Evolutionary conservation across 1,140 invertebrate genomes (phyloP).

Genomic region (Drosophila melanogaster): DNA sequence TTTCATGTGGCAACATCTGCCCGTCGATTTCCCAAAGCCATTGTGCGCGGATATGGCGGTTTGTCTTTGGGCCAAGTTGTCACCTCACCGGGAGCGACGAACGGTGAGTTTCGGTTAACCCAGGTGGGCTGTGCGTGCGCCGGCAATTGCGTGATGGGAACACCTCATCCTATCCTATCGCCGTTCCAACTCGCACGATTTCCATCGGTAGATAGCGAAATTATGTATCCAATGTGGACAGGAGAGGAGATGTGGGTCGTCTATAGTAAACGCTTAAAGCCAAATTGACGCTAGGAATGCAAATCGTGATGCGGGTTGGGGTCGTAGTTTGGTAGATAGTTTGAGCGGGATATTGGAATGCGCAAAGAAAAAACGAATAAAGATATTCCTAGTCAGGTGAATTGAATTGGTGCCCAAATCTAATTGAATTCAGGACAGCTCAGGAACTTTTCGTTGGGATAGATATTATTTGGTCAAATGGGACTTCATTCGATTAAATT

Average conservation of each 20-base stretch:
- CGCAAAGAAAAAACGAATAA: slow-evolving; percentile 6
- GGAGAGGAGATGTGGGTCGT: not conserved
- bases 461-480: not conserved
- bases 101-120: slow-evolving; percentile 37
- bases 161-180: slow-evolving; percentile 15
- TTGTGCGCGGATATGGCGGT: slow-evolving; percentile 29
- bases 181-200: slow-evolving; percentile 35
- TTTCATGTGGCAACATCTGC: slow-evolving; percentile 28
- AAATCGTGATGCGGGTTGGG: slow-evolving; percentile 38
- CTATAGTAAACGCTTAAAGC: slow-evolving; percentile 24
- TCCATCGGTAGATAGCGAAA: slow-evolving; percentile 55
- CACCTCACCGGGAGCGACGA: slow-evolving; percentile 11
- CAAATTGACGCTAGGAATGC: slow-evolving; percentile 49
- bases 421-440: not conserved
- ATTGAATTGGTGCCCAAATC: not conserved
- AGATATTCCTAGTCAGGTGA: slow-evolving; percentile 7
- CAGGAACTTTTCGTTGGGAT: not conserved
- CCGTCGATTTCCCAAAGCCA: slow-evolving; percentile 13
- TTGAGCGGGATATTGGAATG: slow-evolving; percentile 3
- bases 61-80: slow-evolving; percentile 23
- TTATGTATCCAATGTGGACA: slow-evolving; percentile 48
- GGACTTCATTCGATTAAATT: not conserved
- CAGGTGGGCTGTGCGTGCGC: slow-evolving; percentile 40
- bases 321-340: slow-evolving; percentile 11
- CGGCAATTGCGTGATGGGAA: slow-evolving; percentile 44